Evolutionary conservation across 2,113 vertebrate species (phyloP).

Genomic region (Halichoerus grypus): DNA sequence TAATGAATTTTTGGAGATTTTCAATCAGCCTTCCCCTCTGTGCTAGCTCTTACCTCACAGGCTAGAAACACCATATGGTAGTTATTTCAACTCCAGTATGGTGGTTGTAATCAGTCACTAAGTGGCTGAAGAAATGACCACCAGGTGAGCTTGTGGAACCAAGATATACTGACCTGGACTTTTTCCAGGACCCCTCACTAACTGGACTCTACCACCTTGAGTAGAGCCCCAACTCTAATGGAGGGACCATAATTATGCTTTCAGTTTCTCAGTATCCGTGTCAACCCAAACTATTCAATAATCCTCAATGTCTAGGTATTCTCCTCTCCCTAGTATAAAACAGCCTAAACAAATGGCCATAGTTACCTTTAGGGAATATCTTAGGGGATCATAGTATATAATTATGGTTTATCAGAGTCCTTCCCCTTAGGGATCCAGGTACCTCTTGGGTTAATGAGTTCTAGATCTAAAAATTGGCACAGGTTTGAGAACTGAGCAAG

Average conservation of each 20-base stretch:
- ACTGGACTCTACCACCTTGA: neutral
- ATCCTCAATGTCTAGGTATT: neutral
- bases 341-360: neutral
- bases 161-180: neutral
- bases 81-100: neutral
- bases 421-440: neutral
- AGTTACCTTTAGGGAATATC: neutral
- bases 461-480: neutral
- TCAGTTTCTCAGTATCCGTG: neutral
- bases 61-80: too few relatives aligned
- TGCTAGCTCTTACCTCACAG: neutral
- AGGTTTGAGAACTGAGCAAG: neutral
- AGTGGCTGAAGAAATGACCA: neutral
- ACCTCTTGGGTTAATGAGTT: neutral
- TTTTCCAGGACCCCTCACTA: neutral
- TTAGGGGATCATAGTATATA: neutral
- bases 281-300: neutral
- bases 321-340: neutral
- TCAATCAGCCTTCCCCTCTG: neutral
- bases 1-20: neutral
- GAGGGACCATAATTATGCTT: neutral
- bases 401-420: neutral
- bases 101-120: neutral
- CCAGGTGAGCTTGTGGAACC: neutral
- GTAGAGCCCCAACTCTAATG: neutral